A percentile compares a stretch with the other conserved stretches of the same genome.
Evolutionary conservation across 1,140 invertebrate species (phyloP).

Genomic region (Panonychus citri): DNA sequence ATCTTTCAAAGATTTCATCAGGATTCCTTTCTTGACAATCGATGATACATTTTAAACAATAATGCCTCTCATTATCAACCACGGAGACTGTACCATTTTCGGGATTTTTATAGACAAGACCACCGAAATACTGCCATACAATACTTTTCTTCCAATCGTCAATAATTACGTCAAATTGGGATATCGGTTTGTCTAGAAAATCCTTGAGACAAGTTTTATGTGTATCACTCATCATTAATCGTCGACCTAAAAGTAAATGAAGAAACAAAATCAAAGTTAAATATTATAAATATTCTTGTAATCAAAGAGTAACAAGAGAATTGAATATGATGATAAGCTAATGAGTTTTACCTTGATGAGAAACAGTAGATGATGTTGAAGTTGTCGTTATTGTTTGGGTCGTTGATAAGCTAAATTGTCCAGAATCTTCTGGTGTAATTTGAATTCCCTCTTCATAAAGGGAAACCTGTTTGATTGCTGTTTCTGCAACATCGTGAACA

Average conservation of each 20-base stretch:
- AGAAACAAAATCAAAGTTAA: too few relatives aligned
- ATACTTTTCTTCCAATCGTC: conserved; percentile 1
- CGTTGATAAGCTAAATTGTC: too few relatives aligned
- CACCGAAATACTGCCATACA: conserved; percentile 4
- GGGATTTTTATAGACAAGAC: conserved; percentile 1
- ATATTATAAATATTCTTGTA: too few relatives aligned
- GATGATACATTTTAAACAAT: conserved; percentile 2
- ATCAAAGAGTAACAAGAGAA: too few relatives aligned
- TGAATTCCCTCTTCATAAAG: neutral
- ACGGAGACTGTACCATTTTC: neutral
- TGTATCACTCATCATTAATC: neutral
- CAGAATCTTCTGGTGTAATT: neutral
- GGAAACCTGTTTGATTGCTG: neutral
- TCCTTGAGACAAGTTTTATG: neutral
- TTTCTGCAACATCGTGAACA: neutral
- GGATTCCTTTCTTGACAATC: neutral
- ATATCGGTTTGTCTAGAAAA: neutral
- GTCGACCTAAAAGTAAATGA: neutral
- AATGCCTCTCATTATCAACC: neutral
- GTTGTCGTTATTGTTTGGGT: too few relatives aligned
- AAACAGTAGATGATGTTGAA: too few relatives aligned
- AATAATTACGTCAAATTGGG: conserved; percentile 1
- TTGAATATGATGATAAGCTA: too few relatives aligned
- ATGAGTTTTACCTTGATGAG: neutral
- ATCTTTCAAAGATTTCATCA: neutral